Evolutionary conservation across 2,888 invertebrate species (phyloP), one percentile per base, ranked within the genome.

Genomic region (Gortyna flavago): DNA sequence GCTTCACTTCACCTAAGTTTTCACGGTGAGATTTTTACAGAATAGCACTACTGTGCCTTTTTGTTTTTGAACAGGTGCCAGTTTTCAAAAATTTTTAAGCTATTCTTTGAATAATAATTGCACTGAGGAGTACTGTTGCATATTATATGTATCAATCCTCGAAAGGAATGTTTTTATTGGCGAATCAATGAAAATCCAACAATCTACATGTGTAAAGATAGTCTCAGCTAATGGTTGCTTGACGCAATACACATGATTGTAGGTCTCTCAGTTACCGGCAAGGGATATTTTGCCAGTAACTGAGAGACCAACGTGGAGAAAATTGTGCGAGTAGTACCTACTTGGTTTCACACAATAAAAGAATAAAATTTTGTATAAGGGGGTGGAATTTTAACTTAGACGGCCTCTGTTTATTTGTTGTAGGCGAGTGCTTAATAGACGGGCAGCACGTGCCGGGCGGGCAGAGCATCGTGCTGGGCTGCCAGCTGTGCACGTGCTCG

Each of bases 391-490:
- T 72, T 32, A 57, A 13, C 5, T 13, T 41, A n/a, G 61, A 74
- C 35, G 21, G n/a, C 3, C 2, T 38, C 18, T 41, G 7, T 9
- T 38, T 73, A 16, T 48, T 16, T 32, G 11, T 72, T 65, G 77
- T 79, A 95, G 95, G 90, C 44, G 94, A 94, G 79, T 96, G 96
- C 77, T 75, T 92, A 51, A 88, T 94, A 13, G 95, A 95, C 38
- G 95, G 95, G 2, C 92, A 91, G 16, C 93, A 81, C 57, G 87
- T 96, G 11, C 71, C 89, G 0, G 93, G 93, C 51, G 96, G 96
- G 1, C 93, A 91, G 35, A 90, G 92, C 1, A 80, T 95, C 32
- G 83, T 87, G 25, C 70, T 94, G 68, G 92, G 93, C 13, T 96
- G 96, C 83, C 93, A 93, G 1, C 85, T 92, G 38, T 96, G 96